A percentile compares a stretch with the other conserved stretches of the same genome.
phyloP scores from a whole-genome alignment of 1,140 invertebrate species.

The Cyphomyrmex costatus region DNA sequence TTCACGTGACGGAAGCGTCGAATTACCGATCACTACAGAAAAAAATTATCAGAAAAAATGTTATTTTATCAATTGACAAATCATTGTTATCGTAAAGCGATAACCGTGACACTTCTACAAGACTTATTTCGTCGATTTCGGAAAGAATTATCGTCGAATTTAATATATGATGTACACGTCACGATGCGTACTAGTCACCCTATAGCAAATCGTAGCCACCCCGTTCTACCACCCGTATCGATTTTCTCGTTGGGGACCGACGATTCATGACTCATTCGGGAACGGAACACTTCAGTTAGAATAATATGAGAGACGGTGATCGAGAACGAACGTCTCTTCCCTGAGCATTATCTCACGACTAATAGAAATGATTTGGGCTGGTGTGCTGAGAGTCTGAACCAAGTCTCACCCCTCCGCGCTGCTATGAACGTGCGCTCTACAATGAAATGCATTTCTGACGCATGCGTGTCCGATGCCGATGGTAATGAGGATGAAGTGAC shows the following conservation, averaged over 20 bases:
- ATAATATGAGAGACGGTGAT: not conserved
- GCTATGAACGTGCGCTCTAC: not conserved
- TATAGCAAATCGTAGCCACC: not conserved
- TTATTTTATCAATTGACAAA: not conserved
- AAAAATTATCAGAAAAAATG: not conserved
- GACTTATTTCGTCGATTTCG: not conserved
- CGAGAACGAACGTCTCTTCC: not conserved
- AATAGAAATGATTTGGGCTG: not conserved
- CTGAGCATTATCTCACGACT: conserved; percentile 32
- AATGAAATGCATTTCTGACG: conserved; percentile 13
- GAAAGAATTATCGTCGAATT: not conserved
- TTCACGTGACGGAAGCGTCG: not conserved
- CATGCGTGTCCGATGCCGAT: conserved; percentile 27
- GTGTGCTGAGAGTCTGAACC: too few relatives aligned
- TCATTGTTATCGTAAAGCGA: not conserved
- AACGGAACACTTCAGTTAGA: not conserved
- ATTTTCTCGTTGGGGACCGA: not conserved
- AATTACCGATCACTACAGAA: not conserved
- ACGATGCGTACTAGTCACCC: not conserved
- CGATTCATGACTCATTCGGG: not conserved
- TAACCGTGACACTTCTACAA: not conserved
- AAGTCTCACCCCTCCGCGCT: conserved; percentile 20
- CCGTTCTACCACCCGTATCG: conserved; percentile 24
- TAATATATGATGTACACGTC: not conserved
- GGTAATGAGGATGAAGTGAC: not conserved